These are phyloP conservation scores for Onthophagus sagittarius DNA, from an alignment of 2,888 invertebrate genomes.

Conservation along the genomic window DNA sequence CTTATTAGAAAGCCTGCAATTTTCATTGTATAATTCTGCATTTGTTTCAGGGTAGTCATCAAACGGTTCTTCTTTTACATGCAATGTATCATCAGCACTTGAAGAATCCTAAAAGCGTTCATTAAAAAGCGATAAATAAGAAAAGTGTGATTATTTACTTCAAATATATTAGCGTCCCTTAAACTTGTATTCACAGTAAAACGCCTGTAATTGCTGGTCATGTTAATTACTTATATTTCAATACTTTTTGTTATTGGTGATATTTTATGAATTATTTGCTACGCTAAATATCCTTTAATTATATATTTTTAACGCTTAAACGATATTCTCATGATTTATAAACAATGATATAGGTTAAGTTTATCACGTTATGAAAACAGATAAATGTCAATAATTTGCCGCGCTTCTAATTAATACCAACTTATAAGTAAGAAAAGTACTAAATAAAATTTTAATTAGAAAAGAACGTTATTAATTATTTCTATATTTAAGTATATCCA, in stretches of 20 bases:
- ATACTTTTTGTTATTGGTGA: neutral
- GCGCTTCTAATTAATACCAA: neutral
- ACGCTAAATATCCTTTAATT: too few relatives aligned
- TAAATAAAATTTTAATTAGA: neutral
- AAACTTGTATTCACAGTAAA: slow-evolving; percentile 39
- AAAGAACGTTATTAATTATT: neutral
- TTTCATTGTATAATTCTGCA: neutral
- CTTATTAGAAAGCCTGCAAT: too few relatives aligned
- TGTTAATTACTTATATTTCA: neutral
- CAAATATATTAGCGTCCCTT: slow-evolving; percentile 40
- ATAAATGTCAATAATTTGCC: neutral
- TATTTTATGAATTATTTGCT: too few relatives aligned
- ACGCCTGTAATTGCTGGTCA: slow-evolving; percentile 24
- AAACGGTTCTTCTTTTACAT: slow-evolving; percentile 23
- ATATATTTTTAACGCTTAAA: too few relatives aligned
- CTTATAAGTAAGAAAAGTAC: neutral
- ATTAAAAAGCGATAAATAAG: neutral
- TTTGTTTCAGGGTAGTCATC: slow-evolving; percentile 19
- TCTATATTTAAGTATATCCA: neutral
- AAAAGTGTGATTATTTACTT: slow-evolving; percentile 30
- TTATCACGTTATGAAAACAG: neutral
- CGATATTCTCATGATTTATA: neutral
- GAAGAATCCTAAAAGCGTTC: slow-evolving; percentile 33
- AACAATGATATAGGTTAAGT: neutral
- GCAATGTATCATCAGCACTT: slow-evolving; percentile 23